A percentile compares a stretch with the other conserved stretches of the same genome.
phyloP scores from a whole-genome alignment of 1,140 invertebrate genomes.

The Drosophila rhopaloa region DNA sequence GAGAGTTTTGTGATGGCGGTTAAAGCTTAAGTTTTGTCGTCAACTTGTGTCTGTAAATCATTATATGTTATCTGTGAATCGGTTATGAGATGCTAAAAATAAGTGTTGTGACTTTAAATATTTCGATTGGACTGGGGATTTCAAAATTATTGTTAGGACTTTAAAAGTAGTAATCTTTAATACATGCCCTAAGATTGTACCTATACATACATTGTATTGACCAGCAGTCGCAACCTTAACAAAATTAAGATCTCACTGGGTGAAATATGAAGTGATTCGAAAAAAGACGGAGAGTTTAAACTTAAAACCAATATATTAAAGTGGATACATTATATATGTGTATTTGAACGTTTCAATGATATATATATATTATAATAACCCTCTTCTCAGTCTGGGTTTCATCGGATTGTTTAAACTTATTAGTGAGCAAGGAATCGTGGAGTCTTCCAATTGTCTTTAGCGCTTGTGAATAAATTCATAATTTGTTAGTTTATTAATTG shows the following conservation, averaged over 20 bases:
- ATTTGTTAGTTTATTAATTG: constrained; percentile 72
- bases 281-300: no score
- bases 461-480: constrained; percentile 42
- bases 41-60: constrained; percentile 18
- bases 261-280: no score
- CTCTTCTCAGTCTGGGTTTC: no score
- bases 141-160: neutral
- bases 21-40: constrained; percentile 54
- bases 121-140: neutral
- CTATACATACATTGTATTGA: no score
- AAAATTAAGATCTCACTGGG: no score
- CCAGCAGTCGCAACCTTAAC: no score
- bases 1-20: constrained; percentile 71
- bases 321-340: no score
- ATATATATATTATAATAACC: no score
- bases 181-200: no score
- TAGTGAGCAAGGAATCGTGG: neutral
- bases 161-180: neutral
- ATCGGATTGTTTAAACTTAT: neutral
- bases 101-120: neutral
- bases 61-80: constrained; percentile 24
- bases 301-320: no score
- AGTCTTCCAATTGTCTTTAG: constrained; percentile 1
- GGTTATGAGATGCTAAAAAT: constrained; percentile 2
- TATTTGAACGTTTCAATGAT: no score